Evolutionary conservation across 2,797 vertebrate species (phyloP), one percentile per base, ranked within the genome.

Genomic region (Galago senegalensis): DNA sequence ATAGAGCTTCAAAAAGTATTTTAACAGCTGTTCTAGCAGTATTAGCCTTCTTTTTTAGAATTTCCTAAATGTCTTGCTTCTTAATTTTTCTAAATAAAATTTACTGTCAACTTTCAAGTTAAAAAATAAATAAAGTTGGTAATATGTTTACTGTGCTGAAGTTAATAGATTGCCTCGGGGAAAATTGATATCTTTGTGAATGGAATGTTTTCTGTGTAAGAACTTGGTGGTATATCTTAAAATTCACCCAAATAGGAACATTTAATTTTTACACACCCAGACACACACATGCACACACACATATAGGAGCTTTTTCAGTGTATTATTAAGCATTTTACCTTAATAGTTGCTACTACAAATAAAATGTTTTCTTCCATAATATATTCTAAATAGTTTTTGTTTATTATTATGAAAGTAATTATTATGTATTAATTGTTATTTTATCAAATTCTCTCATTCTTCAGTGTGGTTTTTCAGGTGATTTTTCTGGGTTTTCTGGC

Each of bases 1-100:
- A 86, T 20, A 85, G 16, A 2, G 29, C 2, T 27, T 69, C 60
- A 70, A 20, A 69, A 69, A 69, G 21, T 49, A 37, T 14, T 82
- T 82, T 61, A 60, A 46, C 37, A 11, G 23, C 37, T 82, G 17
- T 3, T 29, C 58, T 46, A 49, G 2, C 18, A 93, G 18, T 5
- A 40, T 17, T 60, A 16, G 7, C 23, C 49, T 85, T 84, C 29
- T 18, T 77, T 86, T 93, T 77, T n/a, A 93, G 53, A 87, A 93
- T 25, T 80, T 61, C 17, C 56, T 31, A 37, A 80, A 61, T 37
- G 49, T 18, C 8, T 63, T 80, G 37, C 53, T 72, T 70, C 79
- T 60, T 31, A 53, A 40, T 37, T 53, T 79, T 84, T 70, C 13
- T 63, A 31, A 18, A 23, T 72, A 13, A 93, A 87, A 61, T 80